Evolutionary conservation across 2,113 vertebrate species (phyloP).

Genomic region (Saccopteryx leptura): DNA sequence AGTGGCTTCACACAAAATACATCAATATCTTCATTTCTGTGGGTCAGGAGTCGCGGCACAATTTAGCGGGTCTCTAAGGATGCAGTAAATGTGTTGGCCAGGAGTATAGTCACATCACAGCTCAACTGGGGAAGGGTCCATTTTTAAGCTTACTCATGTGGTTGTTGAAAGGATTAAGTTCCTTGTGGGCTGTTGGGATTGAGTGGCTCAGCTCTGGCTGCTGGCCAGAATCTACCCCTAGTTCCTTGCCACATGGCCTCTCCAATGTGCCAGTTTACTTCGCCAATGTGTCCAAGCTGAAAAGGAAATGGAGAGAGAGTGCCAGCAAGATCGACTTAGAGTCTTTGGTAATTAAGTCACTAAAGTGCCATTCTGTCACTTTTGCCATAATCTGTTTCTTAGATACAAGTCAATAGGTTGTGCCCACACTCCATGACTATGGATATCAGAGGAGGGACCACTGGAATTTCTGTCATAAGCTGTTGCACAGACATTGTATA

Average conservation of each 20-base stretch:
- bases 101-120: not conserved
- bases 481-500: not conserved
- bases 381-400: constrained; percentile 36
- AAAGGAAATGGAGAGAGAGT: not conserved
- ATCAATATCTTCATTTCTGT: constrained; percentile 13
- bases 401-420: not conserved
- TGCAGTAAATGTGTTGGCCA: not conserved
- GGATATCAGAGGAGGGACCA: not conserved
- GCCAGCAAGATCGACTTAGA: not conserved
- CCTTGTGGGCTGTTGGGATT: not conserved
- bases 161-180: not conserved
- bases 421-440: not conserved
- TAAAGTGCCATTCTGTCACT: not conserved
- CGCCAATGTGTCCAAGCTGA: not conserved
- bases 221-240: not conserved
- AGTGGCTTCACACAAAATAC: not conserved
- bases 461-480: not conserved
- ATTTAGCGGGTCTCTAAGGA: not conserved
- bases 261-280: not conserved
- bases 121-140: not conserved
- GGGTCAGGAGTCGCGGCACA: not conserved
- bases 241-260: not conserved
- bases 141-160: not conserved
- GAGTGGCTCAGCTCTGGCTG: not conserved
- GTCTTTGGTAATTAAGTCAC: not conserved